Percentiles rank a stretch among this genome's conserved stretches.
Conservation (phyloP, 2,888 invertebrate genomes). For the Galerucella pusilla region DNA sequence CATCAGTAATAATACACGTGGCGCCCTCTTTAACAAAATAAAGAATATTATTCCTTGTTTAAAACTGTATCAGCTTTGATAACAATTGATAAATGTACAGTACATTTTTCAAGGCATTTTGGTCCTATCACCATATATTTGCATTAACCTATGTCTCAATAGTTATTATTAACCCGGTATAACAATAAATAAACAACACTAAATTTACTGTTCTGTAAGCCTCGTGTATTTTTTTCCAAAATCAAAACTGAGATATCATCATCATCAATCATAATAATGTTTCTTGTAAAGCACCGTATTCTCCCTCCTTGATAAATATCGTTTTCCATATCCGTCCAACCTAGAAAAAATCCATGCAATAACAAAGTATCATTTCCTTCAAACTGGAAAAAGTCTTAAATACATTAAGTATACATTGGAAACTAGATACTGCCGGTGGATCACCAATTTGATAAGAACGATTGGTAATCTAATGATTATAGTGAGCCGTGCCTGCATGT, state of each 20-base stretch:
- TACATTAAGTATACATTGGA: background rate
- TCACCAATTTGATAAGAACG: slow-evolving; percentile 6
- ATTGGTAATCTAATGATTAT: background rate
- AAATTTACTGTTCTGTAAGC: background rate
- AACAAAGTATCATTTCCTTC: slow-evolving; percentile 8
- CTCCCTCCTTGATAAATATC: background rate
- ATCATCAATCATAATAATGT: background rate
- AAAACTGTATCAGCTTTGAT: no score
- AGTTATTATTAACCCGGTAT: background rate
- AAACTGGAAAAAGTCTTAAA: background rate
- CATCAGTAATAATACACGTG: no score
- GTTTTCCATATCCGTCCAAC: background rate
- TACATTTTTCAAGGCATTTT: no score
- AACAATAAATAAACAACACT: background rate
- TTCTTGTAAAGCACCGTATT: background rate
- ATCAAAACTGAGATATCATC: background rate
- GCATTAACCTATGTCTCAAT: no score
- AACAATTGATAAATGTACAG: no score
- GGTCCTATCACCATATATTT: no score
- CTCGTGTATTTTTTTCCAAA: background rate
- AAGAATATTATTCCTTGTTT: no score
- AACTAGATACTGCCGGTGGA: slow-evolving; percentile 1
- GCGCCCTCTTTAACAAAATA: no score
- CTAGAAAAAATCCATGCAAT: background rate
- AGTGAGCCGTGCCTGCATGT: slow-evolving; percentile 33